Evolutionary conservation across 2,113 vertebrate genomes (phyloP).

Genomic region (Clupea harengus): DNA sequence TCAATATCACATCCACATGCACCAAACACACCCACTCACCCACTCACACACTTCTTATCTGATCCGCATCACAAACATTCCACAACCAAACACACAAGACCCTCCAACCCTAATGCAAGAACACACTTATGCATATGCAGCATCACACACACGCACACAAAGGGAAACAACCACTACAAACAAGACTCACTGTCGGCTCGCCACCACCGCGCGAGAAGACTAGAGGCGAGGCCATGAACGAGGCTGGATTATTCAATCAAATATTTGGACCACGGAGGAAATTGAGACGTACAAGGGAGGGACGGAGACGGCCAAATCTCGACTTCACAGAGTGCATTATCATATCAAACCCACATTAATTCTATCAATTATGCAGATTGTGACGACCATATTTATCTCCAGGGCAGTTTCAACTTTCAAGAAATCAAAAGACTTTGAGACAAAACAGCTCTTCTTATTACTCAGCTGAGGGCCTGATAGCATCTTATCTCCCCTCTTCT

Average conservation of each 20-base stretch:
- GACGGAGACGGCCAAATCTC: neutral
- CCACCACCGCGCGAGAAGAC: neutral
- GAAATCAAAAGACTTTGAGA: constrained; percentile 66
- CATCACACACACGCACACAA: neutral
- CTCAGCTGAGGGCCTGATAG: constrained; percentile 60
- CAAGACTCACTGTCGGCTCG: neutral
- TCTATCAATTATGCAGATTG: constrained; percentile 62
- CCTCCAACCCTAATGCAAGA: neutral
- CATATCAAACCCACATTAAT: constrained; percentile 62
- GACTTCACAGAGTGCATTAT: constrained; percentile 48
- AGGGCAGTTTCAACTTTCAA: constrained; percentile 63
- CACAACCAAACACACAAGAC: neutral
- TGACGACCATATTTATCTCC: constrained; percentile 46
- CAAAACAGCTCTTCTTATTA: constrained; percentile 57
- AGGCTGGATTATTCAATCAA: neutral
- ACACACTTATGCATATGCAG: neutral
- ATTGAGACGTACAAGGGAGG: neutral
- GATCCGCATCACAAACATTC: neutral
- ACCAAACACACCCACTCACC: neutral
- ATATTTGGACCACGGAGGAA: neutral
- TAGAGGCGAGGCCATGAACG: neutral
- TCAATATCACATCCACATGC: constrained; percentile 21
- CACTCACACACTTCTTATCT: neutral
- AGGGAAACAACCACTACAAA: neutral
- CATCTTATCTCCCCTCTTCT: constrained; percentile 60